These are phyloP conservation scores for Iselma pallidipennis DNA, from an alignment of 2,888 invertebrate genomes.

Conservation along the genomic window DNA sequence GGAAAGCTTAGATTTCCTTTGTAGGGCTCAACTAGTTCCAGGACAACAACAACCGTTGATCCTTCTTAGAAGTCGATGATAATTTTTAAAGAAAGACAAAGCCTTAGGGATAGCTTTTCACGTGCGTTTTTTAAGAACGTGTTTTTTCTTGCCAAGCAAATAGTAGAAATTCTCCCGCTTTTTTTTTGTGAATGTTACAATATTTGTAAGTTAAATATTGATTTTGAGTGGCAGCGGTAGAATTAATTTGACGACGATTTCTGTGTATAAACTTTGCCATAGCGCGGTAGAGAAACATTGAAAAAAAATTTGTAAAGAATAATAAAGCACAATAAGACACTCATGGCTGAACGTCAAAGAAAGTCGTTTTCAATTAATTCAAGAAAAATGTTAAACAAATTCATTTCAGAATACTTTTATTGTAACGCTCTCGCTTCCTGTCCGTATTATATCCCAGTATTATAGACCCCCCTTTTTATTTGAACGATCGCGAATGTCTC, in stretches of 20 bases:
- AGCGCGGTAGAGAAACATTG: constrained; percentile 14
- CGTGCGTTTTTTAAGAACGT: no score
- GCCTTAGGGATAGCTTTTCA: constrained; percentile 7
- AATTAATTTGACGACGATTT: neutral
- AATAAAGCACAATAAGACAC: constrained; percentile 40
- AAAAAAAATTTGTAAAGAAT: constrained; percentile 35
- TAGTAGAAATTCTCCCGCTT: neutral
- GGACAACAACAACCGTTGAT: constrained; percentile 40
- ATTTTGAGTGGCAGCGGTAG: no score
- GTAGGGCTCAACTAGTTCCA: constrained; percentile 27
- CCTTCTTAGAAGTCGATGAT: constrained; percentile 30
- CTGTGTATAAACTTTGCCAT: neutral
- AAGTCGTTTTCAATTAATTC: constrained; percentile 44
- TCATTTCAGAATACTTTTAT: constrained; percentile 8
- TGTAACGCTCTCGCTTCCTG: neutral
- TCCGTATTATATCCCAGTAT: no score
- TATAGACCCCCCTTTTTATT: no score
- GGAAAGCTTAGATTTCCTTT: constrained; percentile 36
- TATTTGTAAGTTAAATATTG: neutral
- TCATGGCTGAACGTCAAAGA: constrained; percentile 42
- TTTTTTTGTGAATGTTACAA: neutral
- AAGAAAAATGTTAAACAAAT: constrained; percentile 41
- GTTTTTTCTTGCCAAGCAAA: neutral
- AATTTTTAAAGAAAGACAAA: constrained; percentile 35
- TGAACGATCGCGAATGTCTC: no score